A percentile compares a stretch with the other conserved stretches of the same genome.
Evolutionary conservation across 2,888 invertebrate species (phyloP).

Genomic region (Lottia scabra): DNA sequence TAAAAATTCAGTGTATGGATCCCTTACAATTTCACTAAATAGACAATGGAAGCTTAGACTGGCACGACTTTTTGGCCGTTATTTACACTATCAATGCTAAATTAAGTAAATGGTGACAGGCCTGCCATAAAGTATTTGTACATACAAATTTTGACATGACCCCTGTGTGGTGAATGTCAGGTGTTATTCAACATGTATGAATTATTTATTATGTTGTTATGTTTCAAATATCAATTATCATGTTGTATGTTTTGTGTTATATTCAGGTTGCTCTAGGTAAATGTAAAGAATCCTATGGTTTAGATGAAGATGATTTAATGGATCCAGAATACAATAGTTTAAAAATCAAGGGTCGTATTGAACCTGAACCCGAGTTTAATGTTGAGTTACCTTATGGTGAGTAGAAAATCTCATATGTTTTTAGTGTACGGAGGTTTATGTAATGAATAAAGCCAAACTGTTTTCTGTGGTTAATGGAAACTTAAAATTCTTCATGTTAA

Average conservation of each 20-base stretch:
- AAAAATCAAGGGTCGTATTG: slow-evolving; percentile 45
- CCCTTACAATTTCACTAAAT: too few relatives aligned
- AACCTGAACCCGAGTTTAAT: slow-evolving; percentile 54
- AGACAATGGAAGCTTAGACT: too few relatives aligned
- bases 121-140: too few relatives aligned
- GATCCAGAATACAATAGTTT: slow-evolving; percentile 57
- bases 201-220: neutral
- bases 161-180: neutral
- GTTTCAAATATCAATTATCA: neutral
- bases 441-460: too few relatives aligned
- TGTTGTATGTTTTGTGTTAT: slow-evolving; percentile 5
- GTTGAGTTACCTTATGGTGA: slow-evolving; percentile 61
- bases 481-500: too few relatives aligned
- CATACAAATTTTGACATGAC: too few relatives aligned
- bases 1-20: too few relatives aligned
- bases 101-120: too few relatives aligned
- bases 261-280: slow-evolving; percentile 65
- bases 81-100: too few relatives aligned
- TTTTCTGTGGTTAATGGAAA: too few relatives aligned
- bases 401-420: slow-evolving; percentile 9
- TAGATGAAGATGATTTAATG: slow-evolving; percentile 45
- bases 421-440: neutral
- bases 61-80: too few relatives aligned
- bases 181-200: neutral
- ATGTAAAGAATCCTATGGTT: slow-evolving; percentile 39